These are phyloP conservation scores for Nysson spinosus DNA, from an alignment of 2,888 invertebrate genomes.

Conservation along the genomic window DNA sequence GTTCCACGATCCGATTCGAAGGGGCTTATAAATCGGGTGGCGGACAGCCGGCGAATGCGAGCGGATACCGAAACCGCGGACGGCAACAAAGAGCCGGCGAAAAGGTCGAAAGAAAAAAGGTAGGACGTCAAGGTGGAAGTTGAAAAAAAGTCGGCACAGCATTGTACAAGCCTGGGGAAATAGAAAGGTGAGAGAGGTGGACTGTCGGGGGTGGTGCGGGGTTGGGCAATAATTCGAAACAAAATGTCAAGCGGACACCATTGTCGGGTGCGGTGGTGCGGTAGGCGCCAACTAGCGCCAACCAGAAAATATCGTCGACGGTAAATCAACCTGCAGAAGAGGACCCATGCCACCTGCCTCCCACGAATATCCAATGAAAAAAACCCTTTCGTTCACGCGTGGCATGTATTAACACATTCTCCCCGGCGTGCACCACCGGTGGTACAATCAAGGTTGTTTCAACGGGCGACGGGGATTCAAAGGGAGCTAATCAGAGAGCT, in stretches of 20 bases:
- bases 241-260: conserved; percentile 75
- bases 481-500: no score
- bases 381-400: no score
- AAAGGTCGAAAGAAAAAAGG: conserved; percentile 45
- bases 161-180: no score
- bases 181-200: no score
- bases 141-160: conserved; percentile 38
- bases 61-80: conserved; percentile 58
- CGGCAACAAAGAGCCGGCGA: conserved; percentile 64
- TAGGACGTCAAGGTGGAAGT: conserved; percentile 53
- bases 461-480: no score
- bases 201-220: no score
- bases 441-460: no score
- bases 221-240: conserved; percentile 73
- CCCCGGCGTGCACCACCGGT: no score
- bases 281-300: conserved; percentile 68
- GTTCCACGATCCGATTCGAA: no score
- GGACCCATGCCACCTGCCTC: conserved; percentile 39
- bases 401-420: no score
- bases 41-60: conserved; percentile 54
- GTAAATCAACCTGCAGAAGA: conserved; percentile 70
- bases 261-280: conserved; percentile 71
- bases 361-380: no score
- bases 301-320: conserved; percentile 75
- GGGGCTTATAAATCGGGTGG: conserved; percentile 46